These are phyloP conservation scores for Dipodomys stephensi DNA, from an alignment of 2,113 vertebrate genomes.

Conservation along the genomic window DNA sequence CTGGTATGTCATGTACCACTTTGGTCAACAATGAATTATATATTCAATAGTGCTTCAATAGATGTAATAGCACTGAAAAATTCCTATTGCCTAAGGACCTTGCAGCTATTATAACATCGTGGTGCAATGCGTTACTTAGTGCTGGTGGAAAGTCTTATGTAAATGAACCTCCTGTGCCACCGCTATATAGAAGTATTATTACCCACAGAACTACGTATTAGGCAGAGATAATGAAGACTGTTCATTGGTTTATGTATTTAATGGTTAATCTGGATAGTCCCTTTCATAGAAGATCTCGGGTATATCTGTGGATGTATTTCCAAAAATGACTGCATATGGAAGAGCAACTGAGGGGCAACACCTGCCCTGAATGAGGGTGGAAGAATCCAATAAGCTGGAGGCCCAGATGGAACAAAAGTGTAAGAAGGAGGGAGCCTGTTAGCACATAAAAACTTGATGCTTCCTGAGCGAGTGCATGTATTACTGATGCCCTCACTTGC, in stretches of 20 bases:
- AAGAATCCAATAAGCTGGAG: no score
- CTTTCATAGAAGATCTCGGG: no score
- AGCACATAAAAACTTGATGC: no score
- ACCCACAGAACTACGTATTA: background rate
- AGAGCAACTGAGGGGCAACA: no score
- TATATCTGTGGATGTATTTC: no score
- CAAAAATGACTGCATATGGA: no score
- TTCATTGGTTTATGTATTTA: background rate
- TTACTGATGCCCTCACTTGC: no score
- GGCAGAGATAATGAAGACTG: background rate
- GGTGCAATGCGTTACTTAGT: background rate
- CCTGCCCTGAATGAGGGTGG: no score
- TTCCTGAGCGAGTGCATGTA: no score
- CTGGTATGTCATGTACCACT: background rate
- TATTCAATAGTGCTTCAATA: background rate
- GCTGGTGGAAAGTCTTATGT: background rate
- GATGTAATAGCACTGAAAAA: background rate
- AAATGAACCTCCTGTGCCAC: background rate
- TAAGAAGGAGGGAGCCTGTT: no score
- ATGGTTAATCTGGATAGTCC: no score
- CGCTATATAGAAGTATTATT: background rate
- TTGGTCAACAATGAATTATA: background rate
- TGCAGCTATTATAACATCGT: background rate
- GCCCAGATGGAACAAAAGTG: no score
- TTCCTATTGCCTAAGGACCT: background rate